Evolutionary conservation across 2,113 vertebrate species (phyloP).

Genomic region (Paracyprichromis sp.): DNA sequence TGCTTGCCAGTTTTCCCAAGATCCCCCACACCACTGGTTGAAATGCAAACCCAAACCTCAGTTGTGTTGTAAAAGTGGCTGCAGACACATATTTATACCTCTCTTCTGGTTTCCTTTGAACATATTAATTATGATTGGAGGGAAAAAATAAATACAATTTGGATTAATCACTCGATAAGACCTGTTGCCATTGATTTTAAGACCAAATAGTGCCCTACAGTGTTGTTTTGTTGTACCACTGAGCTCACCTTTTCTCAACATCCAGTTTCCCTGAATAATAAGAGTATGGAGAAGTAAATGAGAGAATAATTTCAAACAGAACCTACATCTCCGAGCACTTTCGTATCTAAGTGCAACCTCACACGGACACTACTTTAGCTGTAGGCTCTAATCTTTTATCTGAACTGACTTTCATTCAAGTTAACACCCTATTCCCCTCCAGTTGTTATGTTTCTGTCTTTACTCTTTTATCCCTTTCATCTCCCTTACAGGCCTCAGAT

Average conservation of each 20-base stretch:
- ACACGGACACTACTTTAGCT: neutral
- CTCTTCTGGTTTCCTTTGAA: neutral
- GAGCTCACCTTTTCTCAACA: neutral
- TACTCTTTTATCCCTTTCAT: neutral
- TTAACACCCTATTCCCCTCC: neutral
- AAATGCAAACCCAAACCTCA: neutral
- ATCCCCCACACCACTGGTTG: neutral
- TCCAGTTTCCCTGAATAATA: neutral
- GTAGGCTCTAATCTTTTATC: neutral
- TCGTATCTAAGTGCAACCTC: neutral
- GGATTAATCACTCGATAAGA: neutral
- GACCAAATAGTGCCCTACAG: neutral
- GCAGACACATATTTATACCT: neutral
- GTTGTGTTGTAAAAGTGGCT: neutral
- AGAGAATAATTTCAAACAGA: neutral
- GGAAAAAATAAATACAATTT: neutral
- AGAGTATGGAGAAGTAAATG: neutral
- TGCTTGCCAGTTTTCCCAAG: neutral
- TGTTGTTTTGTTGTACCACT: neutral
- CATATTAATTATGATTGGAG: neutral
- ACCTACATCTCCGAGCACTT: neutral
- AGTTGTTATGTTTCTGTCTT: neutral
- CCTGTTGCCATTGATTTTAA: neutral
- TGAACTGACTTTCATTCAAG: neutral
- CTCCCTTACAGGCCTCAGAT: constrained; percentile 85